These are phyloP conservation scores for Shinisaurus crocodilurus DNA, from an alignment of 2,113 vertebrate genomes.

Conservation along the genomic window DNA sequence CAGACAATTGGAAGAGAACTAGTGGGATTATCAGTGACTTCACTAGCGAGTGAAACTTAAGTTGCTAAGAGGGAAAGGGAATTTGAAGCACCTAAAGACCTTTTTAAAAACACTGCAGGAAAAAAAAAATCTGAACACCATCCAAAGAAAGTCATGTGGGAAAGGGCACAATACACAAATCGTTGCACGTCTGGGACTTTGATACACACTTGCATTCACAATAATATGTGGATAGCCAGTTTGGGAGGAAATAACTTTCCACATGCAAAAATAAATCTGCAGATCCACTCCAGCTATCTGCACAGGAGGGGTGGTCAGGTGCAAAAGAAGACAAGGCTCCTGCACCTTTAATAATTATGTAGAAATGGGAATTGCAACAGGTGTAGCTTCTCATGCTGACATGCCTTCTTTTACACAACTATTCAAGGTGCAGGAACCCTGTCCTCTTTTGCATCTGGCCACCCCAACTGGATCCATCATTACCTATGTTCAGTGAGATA, in stretches of 20 bases:
- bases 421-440: too few relatives aligned
- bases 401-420: too few relatives aligned
- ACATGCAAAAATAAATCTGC: not conserved
- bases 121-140: conserved; percentile 3
- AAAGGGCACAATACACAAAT: not conserved
- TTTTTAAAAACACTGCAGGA: conserved; percentile 11
- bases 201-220: not conserved
- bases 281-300: not conserved
- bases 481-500: not conserved
- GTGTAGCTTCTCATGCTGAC: not conserved
- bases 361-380: not conserved
- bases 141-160: not conserved
- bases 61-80: conserved; percentile 9
- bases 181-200: not conserved
- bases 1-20: conserved; percentile 19
- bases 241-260: not conserved
- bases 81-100: conserved; percentile 8
- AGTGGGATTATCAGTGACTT: conserved; percentile 45
- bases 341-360: not conserved
- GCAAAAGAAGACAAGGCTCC: not conserved
- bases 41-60: conserved; percentile 50
- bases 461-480: not conserved
- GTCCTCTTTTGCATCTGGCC: not conserved
- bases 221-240: not conserved
- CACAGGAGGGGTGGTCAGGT: not conserved